Percentiles rank a stretch among this genome's conserved stretches.
Evolutionary conservation across 1,140 invertebrate genomes (phyloP).

Genomic region (Leptoteleia sp.): DNA sequence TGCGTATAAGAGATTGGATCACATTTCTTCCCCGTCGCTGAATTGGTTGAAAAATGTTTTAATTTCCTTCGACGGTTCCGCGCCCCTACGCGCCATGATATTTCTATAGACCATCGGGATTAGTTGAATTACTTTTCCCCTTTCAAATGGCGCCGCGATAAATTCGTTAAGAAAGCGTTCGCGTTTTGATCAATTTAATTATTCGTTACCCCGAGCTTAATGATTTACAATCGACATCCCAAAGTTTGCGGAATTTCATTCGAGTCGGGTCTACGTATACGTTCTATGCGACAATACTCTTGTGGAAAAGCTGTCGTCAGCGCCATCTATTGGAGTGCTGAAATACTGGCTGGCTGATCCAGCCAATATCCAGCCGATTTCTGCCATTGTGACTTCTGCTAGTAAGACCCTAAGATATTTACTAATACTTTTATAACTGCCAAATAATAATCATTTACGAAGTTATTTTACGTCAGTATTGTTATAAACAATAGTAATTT

Average conservation of each 20-base stretch:
- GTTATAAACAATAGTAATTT: too few relatives aligned
- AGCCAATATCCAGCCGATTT: too few relatives aligned
- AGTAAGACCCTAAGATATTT: too few relatives aligned
- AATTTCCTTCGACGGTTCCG: slow-evolving; percentile 36
- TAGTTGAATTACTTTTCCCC: slow-evolving; percentile 19
- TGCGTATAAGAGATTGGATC: slow-evolving; percentile 44
- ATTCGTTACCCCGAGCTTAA: slow-evolving; percentile 9
- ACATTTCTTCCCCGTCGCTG: slow-evolving; percentile 27
- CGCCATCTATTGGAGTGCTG: too few relatives aligned
- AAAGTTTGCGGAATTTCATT: not conserved
- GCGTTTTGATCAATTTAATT: slow-evolving; percentile 19
- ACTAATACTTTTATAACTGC: too few relatives aligned
- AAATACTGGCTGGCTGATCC: too few relatives aligned
- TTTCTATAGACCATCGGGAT: slow-evolving; percentile 26
- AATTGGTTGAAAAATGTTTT: slow-evolving; percentile 55
- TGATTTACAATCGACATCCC: slow-evolving; percentile 11
- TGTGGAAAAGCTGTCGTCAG: too few relatives aligned
- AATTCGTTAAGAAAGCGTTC: slow-evolving; percentile 16
- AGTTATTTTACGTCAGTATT: too few relatives aligned
- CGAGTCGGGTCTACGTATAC: too few relatives aligned
- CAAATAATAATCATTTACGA: too few relatives aligned
- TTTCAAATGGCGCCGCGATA: slow-evolving; percentile 5
- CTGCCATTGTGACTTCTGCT: too few relatives aligned
- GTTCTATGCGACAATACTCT: too few relatives aligned
- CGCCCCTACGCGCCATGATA: slow-evolving; percentile 1